A percentile compares a stretch with the other conserved stretches of the same genome.
Conservation (phyloP, 2,888 invertebrate genomes). For the Plagodis dolabraria region DNA sequence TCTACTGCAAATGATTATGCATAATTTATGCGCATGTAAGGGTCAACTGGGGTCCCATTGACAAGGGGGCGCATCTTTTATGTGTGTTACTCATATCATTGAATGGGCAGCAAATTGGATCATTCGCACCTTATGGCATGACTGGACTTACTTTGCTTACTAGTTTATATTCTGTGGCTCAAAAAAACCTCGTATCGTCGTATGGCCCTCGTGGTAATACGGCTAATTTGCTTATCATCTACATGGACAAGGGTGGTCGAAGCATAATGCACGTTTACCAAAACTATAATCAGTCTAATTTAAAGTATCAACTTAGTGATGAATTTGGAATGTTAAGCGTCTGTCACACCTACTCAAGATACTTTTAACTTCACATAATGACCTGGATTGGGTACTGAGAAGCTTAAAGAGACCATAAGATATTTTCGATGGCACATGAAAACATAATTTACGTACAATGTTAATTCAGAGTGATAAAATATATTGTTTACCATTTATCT, state of each 20-base stretch:
- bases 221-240: constrained; percentile 55
- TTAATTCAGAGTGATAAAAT: no score
- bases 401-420: no score
- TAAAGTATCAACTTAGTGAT: no score
- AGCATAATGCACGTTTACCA: no score
- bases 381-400: no score
- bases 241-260: constrained; percentile 51
- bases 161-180: background rate
- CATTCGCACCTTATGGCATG: constrained; percentile 77
- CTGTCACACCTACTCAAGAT: no score
- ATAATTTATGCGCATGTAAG: constrained; percentile 77
- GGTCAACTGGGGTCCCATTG: constrained; percentile 74
- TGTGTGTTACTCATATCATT: constrained; percentile 39
- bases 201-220: constrained; percentile 5
- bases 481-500: no score
- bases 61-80: constrained; percentile 53
- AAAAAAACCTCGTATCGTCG: constrained; percentile 29
- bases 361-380: no score
- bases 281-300: no score
- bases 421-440: no score
- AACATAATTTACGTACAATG: no score
- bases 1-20: constrained; percentile 70
- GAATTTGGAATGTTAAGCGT: no score
- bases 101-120: constrained; percentile 68
- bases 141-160: constrained; percentile 36